Evolutionary conservation across 2,888 invertebrate genomes (phyloP), one percentile per base, ranked within the genome.

Genomic region (Agrochola circellaris): DNA sequence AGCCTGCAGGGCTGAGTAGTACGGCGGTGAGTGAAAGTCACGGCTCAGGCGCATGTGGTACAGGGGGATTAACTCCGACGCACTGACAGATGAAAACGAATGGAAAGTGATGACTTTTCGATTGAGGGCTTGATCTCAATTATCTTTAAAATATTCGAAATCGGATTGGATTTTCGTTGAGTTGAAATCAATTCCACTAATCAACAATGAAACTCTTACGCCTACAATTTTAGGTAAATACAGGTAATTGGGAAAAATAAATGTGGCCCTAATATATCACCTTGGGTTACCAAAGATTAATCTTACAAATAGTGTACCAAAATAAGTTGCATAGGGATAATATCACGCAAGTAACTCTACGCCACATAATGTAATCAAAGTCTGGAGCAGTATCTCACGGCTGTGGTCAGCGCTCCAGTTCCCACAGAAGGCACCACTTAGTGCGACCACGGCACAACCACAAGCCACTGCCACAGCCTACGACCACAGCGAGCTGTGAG

Each of bases 1-100:
- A 83, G 73, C 66, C 38, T 26, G 62, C 79, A 61, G 79, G 13
- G 51, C 73, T 30, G 34, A 42, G 38, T 80, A 83, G n/a, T n/a
- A 73, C 83, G 80, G 80, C 26, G 20, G 34, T 45, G 13, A 76
- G 82, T 72, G 83, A 83, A 83, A 83, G 83, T 45, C 65, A 23
- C 80, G 66, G 73, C 60, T 9, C n/a, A n/a, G 17, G 58, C 76
- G 69, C 67, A 64, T 67, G 70, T 65, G 70, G 15, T 61, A 23
- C 45, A 45, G 0, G 48, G 58, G 75, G 83, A 82, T 72, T 73
- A 75, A 73, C 75, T 65, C 60, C 23, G 13, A 58, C 45, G 62
- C 60, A 30, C 58, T 30, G 56, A 58, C 71, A 54, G 51, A 65
- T 67, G 30, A 78, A 66, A 66, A 69, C 17, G 30, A 73, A 75